Conservation (phyloP, 1,140 invertebrate species). For the Phortica variegata region DNA sequence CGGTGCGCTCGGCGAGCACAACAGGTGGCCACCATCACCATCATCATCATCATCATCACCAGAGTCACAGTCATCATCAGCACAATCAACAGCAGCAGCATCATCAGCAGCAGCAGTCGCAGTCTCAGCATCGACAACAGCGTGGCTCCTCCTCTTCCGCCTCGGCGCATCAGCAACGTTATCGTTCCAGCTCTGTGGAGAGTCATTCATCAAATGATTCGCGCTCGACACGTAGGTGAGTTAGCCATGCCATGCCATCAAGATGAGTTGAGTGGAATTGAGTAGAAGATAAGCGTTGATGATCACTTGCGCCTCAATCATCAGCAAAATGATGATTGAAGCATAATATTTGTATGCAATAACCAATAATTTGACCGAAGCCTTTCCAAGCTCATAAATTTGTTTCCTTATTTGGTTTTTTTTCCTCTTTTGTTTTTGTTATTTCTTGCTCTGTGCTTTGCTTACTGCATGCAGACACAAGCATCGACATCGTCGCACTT, state of each 20-base stretch:
- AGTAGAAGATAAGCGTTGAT: too few species aligned
- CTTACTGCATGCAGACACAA: conserved; percentile 72
- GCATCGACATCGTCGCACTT: conserved; percentile 74
- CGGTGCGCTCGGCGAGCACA: conserved; percentile 67
- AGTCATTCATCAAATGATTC: conserved; percentile 83
- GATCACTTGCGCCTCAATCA: too few species aligned
- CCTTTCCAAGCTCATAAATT: too few species aligned
- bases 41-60: conserved; percentile 41
- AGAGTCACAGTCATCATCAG: conserved; percentile 28
- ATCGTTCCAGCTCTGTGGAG: conserved; percentile 70
- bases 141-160: conserved; percentile 38
- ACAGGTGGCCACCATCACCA: conserved; percentile 45
- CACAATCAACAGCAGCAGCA: conserved; percentile 5
- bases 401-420: background rate
- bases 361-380: too few species aligned
- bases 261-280: too few species aligned
- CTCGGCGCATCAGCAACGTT: conserved; percentile 46
- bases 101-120: conserved; percentile 27
- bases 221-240: conserved; percentile 65
- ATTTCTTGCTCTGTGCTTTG: too few species aligned
- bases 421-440: conserved; percentile 20
- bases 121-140: conserved; percentile 31
- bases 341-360: too few species aligned
- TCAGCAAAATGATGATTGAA: too few species aligned
- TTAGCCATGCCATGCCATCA: background rate